Base-by-base conservation (phyloP, 2,113 vertebrate genomes). In the Passer montanus region DNA sequence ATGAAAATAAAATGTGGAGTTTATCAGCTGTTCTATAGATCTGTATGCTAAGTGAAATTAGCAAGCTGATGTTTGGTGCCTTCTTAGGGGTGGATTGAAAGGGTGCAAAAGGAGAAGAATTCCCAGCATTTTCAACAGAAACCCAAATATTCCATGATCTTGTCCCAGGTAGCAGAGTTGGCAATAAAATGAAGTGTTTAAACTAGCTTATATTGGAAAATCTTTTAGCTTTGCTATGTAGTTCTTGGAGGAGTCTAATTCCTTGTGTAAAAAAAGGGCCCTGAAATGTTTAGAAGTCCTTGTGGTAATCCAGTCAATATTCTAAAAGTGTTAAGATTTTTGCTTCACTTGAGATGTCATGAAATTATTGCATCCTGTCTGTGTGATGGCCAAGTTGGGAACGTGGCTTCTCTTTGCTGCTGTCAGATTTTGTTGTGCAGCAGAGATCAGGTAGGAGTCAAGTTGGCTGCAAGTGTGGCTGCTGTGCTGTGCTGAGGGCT, bases 381-480 rank as follows among this genome's bases (percentile, higher is more conserved):
- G 20, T 53, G 26, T 31, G 19, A 7, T 47, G 47, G 33, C 33
- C 33, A 3, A 1, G 16, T 1, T 52, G 33, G 47, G 68, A 69
- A 2, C 3, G 1, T 6, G 49, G 46, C 41, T 44, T 1, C 44
- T 56, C 0, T 60, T 22, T 37, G 13, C 44, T 60, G 28, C 39
- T 17, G 26, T n/a, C 33, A 17, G 23, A 3, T 43, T 62, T 74
- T 58, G 31, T 9, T 41, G 10, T 12, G n/a, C 28, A 17, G 30
- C 39, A 72, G 46, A 8, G 4, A 44, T 23, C 47, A 30, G n/a
- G 12, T 7, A 8, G 16, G 50, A 50, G 6, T 27, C 27, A 10
- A 0, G 0, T 0, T 46, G 76, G 53, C 28, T 31, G 41, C 27
- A 21, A 12, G 20, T 0, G 23, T 64, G 66, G 43, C 56, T 35